Evolutionary conservation across 53 echinoderm and acorn worm genomes (phyloP), one percentile per base, ranked within the genome.

Genomic region (Echinarachnius parma): DNA sequence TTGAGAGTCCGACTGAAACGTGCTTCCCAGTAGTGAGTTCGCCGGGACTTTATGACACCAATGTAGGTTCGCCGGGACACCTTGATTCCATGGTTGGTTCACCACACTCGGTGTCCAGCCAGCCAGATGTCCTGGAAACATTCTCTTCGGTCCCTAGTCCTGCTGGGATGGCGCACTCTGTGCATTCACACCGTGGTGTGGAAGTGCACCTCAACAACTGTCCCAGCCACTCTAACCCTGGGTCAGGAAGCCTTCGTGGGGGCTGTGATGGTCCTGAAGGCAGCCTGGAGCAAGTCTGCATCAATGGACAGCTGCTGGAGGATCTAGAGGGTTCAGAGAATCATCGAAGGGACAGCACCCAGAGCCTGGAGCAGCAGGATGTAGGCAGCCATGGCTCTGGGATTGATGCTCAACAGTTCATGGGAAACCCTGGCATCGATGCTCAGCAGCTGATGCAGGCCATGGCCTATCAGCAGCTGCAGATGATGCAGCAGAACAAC

Each of bases 401-500:
- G n/a, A 7, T 13, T 42, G 42, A 7, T 9, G 42, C n/a, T n/a
- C n/a, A n/a, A n/a, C n/a, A n/a, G n/a, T n/a, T n/a, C n/a, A n/a
- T n/a, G n/a, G 19, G 13, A 4, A 19, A 18, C 18, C 4, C 52
- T 9, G 52, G 9, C 13, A 36, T 56, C 11, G 46, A 54, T n/a
- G 42, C 74, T 1, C 56, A 72, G 74, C 74, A 72, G 39, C 57
- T 72, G 39, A 55, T 72, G 57, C 74, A 72, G 39, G 74, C 74
- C 18, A 56, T 72, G 55, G 74, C 74, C 0, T 56, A 34, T 20
- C 74, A 72, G 36, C 74, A 56, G 42, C 74, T 72, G 27, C 57
- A 55, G 21, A 36, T 72, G 56, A 72, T 72, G 42, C 74, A 53
- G 34, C 50, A 72, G 55, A 10, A 19, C 11, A 72, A 72, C 57